These are phyloP conservation scores for Onychostruthus taczanowskii DNA, from an alignment of 2,113 vertebrate species.

Conservation along the genomic window DNA sequence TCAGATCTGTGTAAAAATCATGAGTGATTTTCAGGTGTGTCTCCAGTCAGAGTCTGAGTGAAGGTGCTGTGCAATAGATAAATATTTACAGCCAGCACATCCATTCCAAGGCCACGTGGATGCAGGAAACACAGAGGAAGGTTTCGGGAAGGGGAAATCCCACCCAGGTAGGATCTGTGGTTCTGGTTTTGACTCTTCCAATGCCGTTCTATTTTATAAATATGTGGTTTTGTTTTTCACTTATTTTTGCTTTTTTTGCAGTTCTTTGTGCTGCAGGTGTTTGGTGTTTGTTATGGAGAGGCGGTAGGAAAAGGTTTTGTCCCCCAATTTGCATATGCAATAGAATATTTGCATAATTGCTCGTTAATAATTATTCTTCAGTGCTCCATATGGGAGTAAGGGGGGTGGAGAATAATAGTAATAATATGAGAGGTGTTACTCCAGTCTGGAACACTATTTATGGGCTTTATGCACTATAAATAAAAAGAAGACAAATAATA, in stretches of 20 bases:
- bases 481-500: not conserved
- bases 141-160: constrained; percentile 44
- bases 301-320: rapidly evolving
- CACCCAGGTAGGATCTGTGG: constrained; percentile 27
- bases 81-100: constrained; percentile 94
- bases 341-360: not conserved
- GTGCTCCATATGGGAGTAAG: not conserved
- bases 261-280: not conserved
- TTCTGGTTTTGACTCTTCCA: not conserved
- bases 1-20: constrained; percentile 94
- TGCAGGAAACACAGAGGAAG: constrained; percentile 40
- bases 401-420: not conserved
- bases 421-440: not conserved
- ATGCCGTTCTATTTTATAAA: rapidly evolving
- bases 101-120: constrained; percentile 88
- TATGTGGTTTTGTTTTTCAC: not conserved
- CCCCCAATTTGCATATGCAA: not conserved
- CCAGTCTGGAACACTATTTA: not conserved
- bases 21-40: constrained; percentile 89
- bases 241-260: not conserved
- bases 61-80: constrained; percentile 96
- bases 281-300: not conserved
- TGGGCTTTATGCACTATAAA: not conserved
- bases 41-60: constrained; percentile 89
- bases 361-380: not conserved